phyloP scores from a whole-genome alignment of 2,888 invertebrate species.

The Pediacus dermestoides region DNA sequence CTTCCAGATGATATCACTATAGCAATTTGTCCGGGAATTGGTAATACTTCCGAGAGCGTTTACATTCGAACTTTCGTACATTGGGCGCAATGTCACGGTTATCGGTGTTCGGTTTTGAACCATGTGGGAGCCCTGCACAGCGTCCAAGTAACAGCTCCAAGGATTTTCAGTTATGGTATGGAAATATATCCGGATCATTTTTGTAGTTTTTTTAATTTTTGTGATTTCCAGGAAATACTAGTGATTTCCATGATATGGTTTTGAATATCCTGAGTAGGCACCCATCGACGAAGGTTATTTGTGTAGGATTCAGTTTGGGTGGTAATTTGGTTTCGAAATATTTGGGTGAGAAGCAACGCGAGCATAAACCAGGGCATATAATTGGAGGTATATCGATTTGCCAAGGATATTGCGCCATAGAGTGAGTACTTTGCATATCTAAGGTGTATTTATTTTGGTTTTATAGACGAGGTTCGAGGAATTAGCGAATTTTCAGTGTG shows the following conservation, averaged over 20 bases:
- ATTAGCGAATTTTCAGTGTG: too few relatives aligned
- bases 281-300: constrained; percentile 72
- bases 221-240: constrained; percentile 81
- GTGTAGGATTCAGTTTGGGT: constrained; percentile 90
- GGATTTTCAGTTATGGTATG: constrained; percentile 90
- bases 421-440: too few relatives aligned
- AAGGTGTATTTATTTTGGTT: too few relatives aligned
- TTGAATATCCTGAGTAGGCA: constrained; percentile 68
- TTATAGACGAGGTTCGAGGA: too few relatives aligned
- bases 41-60: constrained; percentile 90
- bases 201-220: constrained; percentile 8
- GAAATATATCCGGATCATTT: background rate
- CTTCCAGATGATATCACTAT: constrained; percentile 79
- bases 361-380: constrained; percentile 56
- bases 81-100: constrained; percentile 87
- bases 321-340: constrained; percentile 93
- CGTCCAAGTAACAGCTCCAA: constrained; percentile 79
- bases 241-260: constrained; percentile 83
- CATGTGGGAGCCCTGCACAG: constrained; percentile 86
- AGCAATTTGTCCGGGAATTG: constrained; percentile 88
- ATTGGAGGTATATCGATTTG: constrained; percentile 90
- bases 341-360: constrained; percentile 72
- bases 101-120: constrained; percentile 88
- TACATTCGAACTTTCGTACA: constrained; percentile 92
- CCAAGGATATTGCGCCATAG: constrained; percentile 89